phyloP scores from a whole-genome alignment of 1,140 invertebrate genomes.

The Plodia interpunctella region DNA sequence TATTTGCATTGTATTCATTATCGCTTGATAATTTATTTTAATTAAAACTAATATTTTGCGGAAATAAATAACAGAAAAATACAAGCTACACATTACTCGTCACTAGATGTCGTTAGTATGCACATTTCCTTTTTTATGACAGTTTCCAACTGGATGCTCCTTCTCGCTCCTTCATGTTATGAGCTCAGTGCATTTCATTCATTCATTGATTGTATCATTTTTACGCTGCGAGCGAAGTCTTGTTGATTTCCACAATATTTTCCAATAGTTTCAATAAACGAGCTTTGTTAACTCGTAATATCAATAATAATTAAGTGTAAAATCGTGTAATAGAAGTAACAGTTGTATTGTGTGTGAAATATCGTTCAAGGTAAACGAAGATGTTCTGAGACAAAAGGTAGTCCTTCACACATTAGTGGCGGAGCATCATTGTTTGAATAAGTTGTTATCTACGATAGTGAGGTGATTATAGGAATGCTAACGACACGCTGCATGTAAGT shows the following conservation, averaged over 20 bases:
- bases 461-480: slow-evolving; percentile 66
- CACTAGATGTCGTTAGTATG: background rate
- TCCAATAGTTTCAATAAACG: background rate
- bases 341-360: slow-evolving; percentile 32
- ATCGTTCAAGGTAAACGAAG: slow-evolving; percentile 58
- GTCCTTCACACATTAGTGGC: slow-evolving; percentile 69
- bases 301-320: background rate
- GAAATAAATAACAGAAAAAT: background rate
- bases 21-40: background rate
- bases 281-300: background rate
- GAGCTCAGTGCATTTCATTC: background rate
- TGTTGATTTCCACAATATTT: background rate
- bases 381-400: slow-evolving; percentile 62
- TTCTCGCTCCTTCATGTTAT: background rate
- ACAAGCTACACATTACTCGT: background rate
- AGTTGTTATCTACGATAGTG: slow-evolving; percentile 50
- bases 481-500: slow-evolving; percentile 69
- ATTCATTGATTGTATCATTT: background rate
- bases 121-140: background rate
- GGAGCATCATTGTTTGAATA: slow-evolving; percentile 63
- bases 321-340: background rate
- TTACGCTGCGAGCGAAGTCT: too few species aligned
- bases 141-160: background rate
- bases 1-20: too few species aligned
- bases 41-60: background rate